phyloP scores from a whole-genome alignment of 1,140 invertebrate species.

The Oscheius sp. region DNA sequence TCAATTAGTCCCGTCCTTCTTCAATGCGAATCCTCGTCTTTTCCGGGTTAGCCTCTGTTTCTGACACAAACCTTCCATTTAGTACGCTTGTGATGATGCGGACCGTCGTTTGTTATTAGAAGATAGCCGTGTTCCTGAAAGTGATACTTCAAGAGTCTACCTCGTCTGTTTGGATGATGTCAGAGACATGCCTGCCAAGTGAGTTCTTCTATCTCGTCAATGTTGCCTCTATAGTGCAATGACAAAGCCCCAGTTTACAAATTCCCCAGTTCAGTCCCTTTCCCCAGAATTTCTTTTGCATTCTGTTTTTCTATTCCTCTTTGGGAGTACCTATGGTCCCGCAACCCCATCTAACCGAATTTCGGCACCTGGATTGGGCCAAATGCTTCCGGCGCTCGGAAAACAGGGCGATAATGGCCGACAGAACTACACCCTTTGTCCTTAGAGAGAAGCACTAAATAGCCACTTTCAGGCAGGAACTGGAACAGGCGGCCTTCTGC shows the following conservation, averaged over 20 bases:
- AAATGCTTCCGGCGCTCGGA: conserved; percentile 2
- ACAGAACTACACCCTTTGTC: no score
- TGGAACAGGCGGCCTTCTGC: background rate
- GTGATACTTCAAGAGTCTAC: background rate
- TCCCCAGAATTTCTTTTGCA: no score
- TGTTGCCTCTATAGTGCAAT: background rate
- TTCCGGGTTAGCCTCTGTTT: conserved; percentile 15
- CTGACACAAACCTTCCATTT: background rate
- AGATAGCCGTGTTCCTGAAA: background rate
- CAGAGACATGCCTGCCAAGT: background rate
- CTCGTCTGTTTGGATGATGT: background rate
- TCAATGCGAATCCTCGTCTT: conserved; percentile 17
- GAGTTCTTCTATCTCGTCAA: background rate
- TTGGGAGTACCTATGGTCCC: background rate
- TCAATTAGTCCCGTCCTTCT: conserved; percentile 3
- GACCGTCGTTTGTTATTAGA: conserved; percentile 21
- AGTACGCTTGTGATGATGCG: conserved; percentile 33
- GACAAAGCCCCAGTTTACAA: no score
- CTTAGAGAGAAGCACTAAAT: no score
- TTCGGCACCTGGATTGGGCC: background rate
- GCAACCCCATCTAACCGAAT: background rate
- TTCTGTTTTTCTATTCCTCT: no score
- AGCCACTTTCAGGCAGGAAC: background rate
- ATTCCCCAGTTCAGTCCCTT: no score
- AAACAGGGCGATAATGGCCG: background rate